Base-by-base conservation (phyloP, 1,140 invertebrate genomes). In the Cryptotermes secundus region DNA sequence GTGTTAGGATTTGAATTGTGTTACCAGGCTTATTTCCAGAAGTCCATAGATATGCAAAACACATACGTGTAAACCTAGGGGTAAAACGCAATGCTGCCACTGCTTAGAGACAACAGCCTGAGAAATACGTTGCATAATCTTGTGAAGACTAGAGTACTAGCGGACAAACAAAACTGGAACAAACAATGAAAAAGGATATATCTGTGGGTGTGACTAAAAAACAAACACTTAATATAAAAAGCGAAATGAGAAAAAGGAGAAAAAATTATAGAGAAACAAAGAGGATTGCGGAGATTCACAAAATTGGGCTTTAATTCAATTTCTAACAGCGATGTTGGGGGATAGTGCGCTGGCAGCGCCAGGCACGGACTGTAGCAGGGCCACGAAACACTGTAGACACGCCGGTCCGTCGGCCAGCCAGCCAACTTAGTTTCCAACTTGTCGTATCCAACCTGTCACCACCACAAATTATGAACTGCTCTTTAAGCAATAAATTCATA, bases 401-500 rank as follows among this genome's bases (percentile, higher is more conserved):
- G 53, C 53, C 53, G 22, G 53, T 22, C 34, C 80, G 80, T 26
- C 80, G 80, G 10, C 34, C 80, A 81, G 38, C 80, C 80, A 35
- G 10, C 80, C 35, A 31, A 81, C n/a, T 81, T 45, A 81, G 42
- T 36, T 81, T 81, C 80, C 80, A 81, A 81, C 35, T 81, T 35
- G 80, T 81, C 80, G 34, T 34, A 81, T 81, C 24, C 80, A 81
- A 45, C 80, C 80, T 81, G 80, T 81, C 80, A 81, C 10, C 80
- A 81, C 80, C 80, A 81, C 80, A 19, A 81, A 81, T 81, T 81
- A 81, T 81, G 80, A 81, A 81, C 80, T 45, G 42, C 80, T 81
- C 80, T 81, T 81, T 81, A 6, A 81, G 80, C 80, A 31, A 81
- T 81, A 81, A 81, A 81, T 81, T 81, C 80, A 81, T 35, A 45